phyloP scores from a whole-genome alignment of 2,888 invertebrate species.

The Griposia aprilina region DNA sequence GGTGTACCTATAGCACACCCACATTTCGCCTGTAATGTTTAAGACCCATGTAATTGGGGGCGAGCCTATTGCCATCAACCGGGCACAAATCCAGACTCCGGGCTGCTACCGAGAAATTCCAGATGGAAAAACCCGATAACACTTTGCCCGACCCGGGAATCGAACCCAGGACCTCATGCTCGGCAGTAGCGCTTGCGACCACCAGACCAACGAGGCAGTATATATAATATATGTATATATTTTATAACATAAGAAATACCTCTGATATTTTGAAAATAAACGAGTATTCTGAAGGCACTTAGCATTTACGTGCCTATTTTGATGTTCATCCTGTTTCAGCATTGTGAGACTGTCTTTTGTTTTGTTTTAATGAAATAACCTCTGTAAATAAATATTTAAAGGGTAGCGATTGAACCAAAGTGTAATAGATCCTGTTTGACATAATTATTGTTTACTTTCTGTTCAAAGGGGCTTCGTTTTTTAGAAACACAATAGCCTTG shows the following conservation, averaged over 20 bases:
- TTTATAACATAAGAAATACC: conserved; percentile 9
- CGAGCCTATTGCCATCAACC: no score
- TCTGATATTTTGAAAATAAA: conserved; percentile 18
- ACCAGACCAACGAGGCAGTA: no score
- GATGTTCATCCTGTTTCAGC: not conserved
- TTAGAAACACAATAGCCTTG: conserved; percentile 20
- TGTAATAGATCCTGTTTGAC: conserved; percentile 1
- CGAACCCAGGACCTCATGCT: no score
- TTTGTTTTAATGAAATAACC: not conserved
- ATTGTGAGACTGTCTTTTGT: not conserved
- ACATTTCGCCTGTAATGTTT: no score
- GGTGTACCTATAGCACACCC: no score
- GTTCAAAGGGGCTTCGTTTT: conserved; percentile 5
- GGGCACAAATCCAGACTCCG: no score
- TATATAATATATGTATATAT: not conserved
- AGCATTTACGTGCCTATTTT: not conserved
- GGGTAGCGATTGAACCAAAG: not conserved
- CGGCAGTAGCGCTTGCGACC: no score
- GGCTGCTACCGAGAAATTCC: no score
- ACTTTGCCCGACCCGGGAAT: no score
- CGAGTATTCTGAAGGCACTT: not conserved
- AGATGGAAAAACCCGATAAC: no score
- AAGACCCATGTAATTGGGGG: no score
- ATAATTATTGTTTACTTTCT: conserved; percentile 14
- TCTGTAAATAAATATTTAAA: conserved; percentile 16